These are phyloP conservation scores for Hyposoter dolosus DNA, from an alignment of 2,888 invertebrate genomes.

Conservation along the genomic window DNA sequence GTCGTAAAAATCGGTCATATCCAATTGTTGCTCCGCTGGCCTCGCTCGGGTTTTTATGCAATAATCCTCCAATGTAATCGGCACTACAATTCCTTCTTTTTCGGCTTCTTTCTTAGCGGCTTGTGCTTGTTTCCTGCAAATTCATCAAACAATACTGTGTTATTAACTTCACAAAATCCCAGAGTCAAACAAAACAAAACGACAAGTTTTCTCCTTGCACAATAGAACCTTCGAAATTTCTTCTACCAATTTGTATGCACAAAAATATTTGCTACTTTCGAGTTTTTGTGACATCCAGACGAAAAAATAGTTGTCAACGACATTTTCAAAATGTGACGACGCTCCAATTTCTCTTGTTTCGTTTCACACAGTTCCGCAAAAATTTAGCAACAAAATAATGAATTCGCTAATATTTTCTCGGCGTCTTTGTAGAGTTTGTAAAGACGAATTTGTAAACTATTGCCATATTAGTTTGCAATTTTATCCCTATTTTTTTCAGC, in stretches of 20 bases:
- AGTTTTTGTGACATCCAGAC: not conserved
- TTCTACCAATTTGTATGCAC: no score
- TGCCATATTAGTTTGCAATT: no score
- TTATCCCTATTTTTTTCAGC: no score
- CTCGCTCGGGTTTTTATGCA: constrained; percentile 97
- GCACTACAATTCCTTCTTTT: constrained; percentile 98
- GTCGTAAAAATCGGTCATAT: constrained; percentile 98
- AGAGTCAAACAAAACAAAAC: no score
- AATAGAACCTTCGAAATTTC: no score
- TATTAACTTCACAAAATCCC: no score
- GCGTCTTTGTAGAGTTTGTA: no score
- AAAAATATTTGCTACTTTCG: not conserved
- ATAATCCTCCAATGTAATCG: constrained; percentile 98
- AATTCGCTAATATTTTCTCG: no score
- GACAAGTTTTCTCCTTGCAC: no score
- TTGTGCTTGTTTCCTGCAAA: constrained; percentile 96
- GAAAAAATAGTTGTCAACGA: not conserved
- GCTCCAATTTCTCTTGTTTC: not conserved
- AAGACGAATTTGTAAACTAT: no score
- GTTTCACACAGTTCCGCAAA: not conserved
- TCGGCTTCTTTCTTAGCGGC: constrained; percentile 98
- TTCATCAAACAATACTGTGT: not conserved
- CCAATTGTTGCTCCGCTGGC: constrained; percentile 92
- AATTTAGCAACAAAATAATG: no score
- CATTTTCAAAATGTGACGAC: not conserved